A percentile compares a stretch with the other conserved stretches of the same genome.
These are phyloP conservation scores for Dysidea cf. avara DNA, from an alignment of 37 sponge, comb jelly and placozoan genomes.

Conservation along the genomic window DNA sequence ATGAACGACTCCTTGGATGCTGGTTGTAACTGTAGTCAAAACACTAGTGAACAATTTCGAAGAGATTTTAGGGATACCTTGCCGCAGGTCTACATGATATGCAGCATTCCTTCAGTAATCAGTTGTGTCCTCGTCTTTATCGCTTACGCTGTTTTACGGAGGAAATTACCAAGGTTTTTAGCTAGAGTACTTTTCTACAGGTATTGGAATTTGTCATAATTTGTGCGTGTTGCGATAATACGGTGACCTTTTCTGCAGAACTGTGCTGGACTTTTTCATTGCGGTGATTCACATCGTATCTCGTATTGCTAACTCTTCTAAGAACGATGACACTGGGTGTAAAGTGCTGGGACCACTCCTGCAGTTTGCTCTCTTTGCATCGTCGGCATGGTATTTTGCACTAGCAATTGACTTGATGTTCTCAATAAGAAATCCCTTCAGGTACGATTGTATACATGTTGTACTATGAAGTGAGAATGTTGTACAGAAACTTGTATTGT, in stretches of 20 bases:
- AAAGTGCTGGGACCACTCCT: constrained; percentile 41
- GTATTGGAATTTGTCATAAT: constrained; percentile 31
- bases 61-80: neutral
- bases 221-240: no score
- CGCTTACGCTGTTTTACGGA: constrained; percentile 53
- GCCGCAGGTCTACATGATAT: constrained; percentile 28
- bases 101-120: constrained; percentile 52
- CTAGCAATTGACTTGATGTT: constrained; percentile 65
- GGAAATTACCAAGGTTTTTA: constrained; percentile 43
- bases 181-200: constrained; percentile 60
- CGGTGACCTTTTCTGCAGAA: constrained; percentile 24
- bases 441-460: no score
- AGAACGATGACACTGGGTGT: constrained; percentile 11
- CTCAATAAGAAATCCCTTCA: constrained; percentile 83
- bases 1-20: no score
- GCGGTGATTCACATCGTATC: constrained; percentile 50
- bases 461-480: neutral
- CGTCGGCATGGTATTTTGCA: constrained; percentile 62
- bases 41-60: no score
- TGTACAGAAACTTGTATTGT: no score
- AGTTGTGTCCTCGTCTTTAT: constrained; percentile 62
- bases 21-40: no score
- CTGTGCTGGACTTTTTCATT: constrained; percentile 53
- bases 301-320: neutral
- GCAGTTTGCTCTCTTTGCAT: constrained; percentile 57